Conservation (phyloP, 2,888 invertebrate species). For the Temnothorax ravouxi region DNA sequence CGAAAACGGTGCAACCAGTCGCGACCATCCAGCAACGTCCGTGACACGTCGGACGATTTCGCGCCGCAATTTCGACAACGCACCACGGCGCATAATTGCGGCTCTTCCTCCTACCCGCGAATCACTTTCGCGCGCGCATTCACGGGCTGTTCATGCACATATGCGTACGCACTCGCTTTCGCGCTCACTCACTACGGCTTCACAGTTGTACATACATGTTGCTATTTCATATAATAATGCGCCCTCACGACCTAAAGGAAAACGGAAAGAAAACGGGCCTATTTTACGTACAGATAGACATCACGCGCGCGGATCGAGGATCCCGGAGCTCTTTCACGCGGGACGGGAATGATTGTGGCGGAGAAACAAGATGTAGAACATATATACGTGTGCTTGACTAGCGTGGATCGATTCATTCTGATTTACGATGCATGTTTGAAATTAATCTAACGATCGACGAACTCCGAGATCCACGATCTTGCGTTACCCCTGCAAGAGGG, state of each 20-base stretch:
- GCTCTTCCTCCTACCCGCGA: neutral
- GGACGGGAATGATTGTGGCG: neutral
- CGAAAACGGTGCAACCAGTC: slow-evolving; percentile 1
- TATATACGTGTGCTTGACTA: slow-evolving; percentile 43
- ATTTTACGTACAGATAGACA: slow-evolving; percentile 63
- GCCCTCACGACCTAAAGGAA: slow-evolving; percentile 53
- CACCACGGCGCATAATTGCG: slow-evolving; percentile 34
- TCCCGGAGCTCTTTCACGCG: slow-evolving; percentile 51
- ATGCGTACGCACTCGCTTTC: slow-evolving; percentile 38
- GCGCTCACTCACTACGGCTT: slow-evolving; percentile 48
- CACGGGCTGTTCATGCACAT: slow-evolving; percentile 52
- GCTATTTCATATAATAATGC: slow-evolving; percentile 57
- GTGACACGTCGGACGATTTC: slow-evolving; percentile 49
- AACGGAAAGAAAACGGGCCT: slow-evolving; percentile 57
- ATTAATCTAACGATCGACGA: neutral
- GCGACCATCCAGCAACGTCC: slow-evolving; percentile 41
- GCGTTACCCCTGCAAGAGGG: slow-evolving; percentile 57
- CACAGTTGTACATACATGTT: slow-evolving; percentile 62
- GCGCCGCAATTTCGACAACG: slow-evolving; percentile 34
- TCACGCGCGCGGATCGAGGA: slow-evolving; percentile 65
- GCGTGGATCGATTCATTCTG: slow-evolving; percentile 11
- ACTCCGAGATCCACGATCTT: slow-evolving; percentile 61
- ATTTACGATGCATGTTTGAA: neutral
- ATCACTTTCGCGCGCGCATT: slow-evolving; percentile 34
- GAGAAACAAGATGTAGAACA: neutral